Percentiles rank a stretch among this genome's conserved stretches.
Evolutionary conservation across 2,113 vertebrate genomes (phyloP).

Genomic region (Callopanchax toddi): DNA sequence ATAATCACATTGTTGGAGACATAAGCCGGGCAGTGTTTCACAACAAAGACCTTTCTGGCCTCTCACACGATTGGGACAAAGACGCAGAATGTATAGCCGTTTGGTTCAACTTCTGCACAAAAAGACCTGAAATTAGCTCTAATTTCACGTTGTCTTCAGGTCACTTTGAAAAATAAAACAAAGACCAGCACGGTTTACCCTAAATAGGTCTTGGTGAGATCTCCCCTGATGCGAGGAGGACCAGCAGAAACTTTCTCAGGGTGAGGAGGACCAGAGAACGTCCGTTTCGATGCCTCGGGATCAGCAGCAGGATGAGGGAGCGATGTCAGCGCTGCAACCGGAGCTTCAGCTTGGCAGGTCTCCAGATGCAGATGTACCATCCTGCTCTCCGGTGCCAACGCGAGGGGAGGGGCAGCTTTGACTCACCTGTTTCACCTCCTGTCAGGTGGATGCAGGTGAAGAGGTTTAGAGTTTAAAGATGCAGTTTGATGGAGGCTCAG

Average conservation of each 20-base stretch:
- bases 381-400: background rate
- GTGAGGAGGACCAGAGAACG: background rate
- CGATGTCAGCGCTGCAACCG: background rate
- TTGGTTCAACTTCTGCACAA: background rate
- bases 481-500: too few species aligned
- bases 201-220: too few species aligned
- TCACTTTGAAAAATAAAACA: too few species aligned
- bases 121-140: background rate
- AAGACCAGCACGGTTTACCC: too few species aligned
- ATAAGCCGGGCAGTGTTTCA: slow-evolving; percentile 57
- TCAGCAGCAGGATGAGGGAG: background rate
- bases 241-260: background rate
- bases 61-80: slow-evolving; percentile 59
- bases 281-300: background rate
- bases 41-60: slow-evolving; percentile 52
- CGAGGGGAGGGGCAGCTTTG: background rate
- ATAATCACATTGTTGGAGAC: slow-evolving; percentile 56
- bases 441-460: background rate
- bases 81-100: slow-evolving; percentile 13
- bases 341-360: background rate
- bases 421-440: background rate
- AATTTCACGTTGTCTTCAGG: background rate
- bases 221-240: too few species aligned
- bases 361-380: background rate
- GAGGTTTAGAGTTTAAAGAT: too few species aligned